A percentile compares a stretch with the other conserved stretches of the same genome.
Evolutionary conservation across 2,888 invertebrate genomes (phyloP).

Genomic region (Coleophora flavipennella): DNA sequence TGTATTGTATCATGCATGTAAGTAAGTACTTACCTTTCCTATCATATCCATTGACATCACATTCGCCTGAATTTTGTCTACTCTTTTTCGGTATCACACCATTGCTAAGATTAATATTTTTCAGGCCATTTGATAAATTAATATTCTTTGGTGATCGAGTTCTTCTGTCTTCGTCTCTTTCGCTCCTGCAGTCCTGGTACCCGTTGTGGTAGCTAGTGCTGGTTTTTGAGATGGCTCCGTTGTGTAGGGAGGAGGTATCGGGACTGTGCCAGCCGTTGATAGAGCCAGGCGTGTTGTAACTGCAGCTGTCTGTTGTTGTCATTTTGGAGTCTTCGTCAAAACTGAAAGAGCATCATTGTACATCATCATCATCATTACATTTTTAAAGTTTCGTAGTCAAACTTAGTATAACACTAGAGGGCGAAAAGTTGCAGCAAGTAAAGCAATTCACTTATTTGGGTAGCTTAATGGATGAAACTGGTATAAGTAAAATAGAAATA

Average conservation of each 20-base stretch:
- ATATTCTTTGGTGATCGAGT: slow-evolving; percentile 57
- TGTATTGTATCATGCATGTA: too few relatives aligned
- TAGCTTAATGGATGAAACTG: too few relatives aligned
- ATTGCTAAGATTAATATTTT: slow-evolving; percentile 59
- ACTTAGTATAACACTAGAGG: too few relatives aligned
- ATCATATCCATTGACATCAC: slow-evolving; percentile 50
- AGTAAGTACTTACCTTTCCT: slow-evolving; percentile 44
- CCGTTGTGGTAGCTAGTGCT: slow-evolving; percentile 50
- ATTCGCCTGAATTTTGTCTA: slow-evolving; percentile 52
- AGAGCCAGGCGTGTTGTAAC: slow-evolving; percentile 66
- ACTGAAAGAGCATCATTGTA: slow-evolving; percentile 25
- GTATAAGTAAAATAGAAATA: too few relatives aligned
- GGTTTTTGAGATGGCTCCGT: slow-evolving; percentile 59
- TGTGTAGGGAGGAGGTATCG: slow-evolving; percentile 51
- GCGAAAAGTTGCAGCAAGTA: too few relatives aligned
- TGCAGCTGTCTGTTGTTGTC: slow-evolving; percentile 74
- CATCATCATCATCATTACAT: not conserved
- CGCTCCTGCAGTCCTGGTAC: slow-evolving; percentile 41
- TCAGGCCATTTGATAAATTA: slow-evolving; percentile 55
- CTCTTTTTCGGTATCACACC: slow-evolving; percentile 53
- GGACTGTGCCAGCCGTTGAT: slow-evolving; percentile 74
- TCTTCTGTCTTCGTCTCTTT: slow-evolving; percentile 26
- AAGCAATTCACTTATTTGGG: too few relatives aligned
- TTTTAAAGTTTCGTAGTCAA: too few relatives aligned
- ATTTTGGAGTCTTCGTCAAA: slow-evolving; percentile 72